Evolutionary conservation across 2,113 vertebrate species (phyloP), one percentile per base, ranked within the genome.

Genomic region (Platysternon megacephalum): DNA sequence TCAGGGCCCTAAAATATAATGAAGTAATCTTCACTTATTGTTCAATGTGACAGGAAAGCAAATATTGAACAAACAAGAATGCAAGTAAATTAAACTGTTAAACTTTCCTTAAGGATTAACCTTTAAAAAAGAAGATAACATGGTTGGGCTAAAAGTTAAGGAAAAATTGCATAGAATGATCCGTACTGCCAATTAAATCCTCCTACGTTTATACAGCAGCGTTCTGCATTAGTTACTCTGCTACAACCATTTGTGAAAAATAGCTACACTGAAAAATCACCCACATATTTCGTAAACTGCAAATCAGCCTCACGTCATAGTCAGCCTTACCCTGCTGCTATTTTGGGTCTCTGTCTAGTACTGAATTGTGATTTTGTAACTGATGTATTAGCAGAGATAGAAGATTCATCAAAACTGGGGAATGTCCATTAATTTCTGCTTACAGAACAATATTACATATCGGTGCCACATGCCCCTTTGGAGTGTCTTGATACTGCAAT

Each of bases 251-350:
- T 95, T 56, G 76, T 56, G 91, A 83, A 93, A 94, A 96, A 95
- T 80, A 96, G 90, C 90, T 96, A 88, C 39, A 44, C 93, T 91
- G 80, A 93, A 92, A 82, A 55, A 94, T 42, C 79, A 92, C 42
- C 19, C 79, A 32, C 61, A 42, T 72, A 84, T 78, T 94, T 94
- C 84, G 58, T 55, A 92, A 94, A 86, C 91, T 86, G 89, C 81
- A 39, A 79, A 94, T 74, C 81, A 95, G 12, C 56, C 48, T 93
- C 68, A 42, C 58, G 55, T 92, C 89, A 91, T 5, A 93, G 83
- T 61, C 74, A 96, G 80, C 82, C 84, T 3, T 91, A 52, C 35
- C 42, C 44, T 79, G 22, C 76, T 80, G 29, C 29, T 53, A 93
- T 96, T 93, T 87, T 74, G 32, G 29, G 82, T 51, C 84, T 76